These are phyloP conservation scores for Patiria pectinifera DNA, from an alignment of 53 echinoderm and acorn worm genomes.

Conservation along the genomic window DNA sequence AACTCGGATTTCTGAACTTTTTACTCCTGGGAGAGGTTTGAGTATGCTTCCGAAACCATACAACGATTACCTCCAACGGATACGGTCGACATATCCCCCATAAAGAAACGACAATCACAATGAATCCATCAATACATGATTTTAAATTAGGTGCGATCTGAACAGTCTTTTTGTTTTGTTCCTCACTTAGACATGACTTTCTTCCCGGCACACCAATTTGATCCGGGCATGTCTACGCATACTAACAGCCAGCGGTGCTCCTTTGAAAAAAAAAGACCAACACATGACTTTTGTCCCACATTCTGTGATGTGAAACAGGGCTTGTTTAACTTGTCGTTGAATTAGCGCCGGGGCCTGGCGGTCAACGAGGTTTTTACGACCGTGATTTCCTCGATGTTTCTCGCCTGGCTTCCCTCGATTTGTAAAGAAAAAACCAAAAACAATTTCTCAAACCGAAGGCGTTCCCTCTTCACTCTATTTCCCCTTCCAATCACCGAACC, in stretches of 20 bases:
- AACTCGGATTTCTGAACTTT: neutral
- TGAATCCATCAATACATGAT: neutral
- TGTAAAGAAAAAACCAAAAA: conserved; percentile 15
- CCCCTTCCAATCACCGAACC: conserved; percentile 16
- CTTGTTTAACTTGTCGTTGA: conserved; percentile 33
- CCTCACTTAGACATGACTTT: neutral
- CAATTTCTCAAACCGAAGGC: neutral
- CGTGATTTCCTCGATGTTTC: conserved; percentile 16
- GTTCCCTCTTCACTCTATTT: conserved; percentile 11
- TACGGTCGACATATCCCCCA: no score
- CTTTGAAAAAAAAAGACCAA: neutral
- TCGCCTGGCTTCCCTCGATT: conserved; percentile 38
- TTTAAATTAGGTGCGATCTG: neutral
- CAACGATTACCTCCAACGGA: neutral
- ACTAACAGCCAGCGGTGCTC: neutral
- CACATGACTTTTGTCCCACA: neutral
- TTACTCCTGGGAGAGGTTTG: neutral
- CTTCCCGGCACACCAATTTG: neutral
- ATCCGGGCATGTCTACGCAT: neutral
- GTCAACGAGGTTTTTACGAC: conserved; percentile 39
- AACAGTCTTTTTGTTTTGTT: neutral
- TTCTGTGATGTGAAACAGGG: neutral
- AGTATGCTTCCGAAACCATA: neutral
- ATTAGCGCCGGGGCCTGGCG: neutral
- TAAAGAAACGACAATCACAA: neutral